Evolutionary conservation across 1,140 invertebrate genomes (phyloP).

Genomic region (Asbolus verrucosus): DNA sequence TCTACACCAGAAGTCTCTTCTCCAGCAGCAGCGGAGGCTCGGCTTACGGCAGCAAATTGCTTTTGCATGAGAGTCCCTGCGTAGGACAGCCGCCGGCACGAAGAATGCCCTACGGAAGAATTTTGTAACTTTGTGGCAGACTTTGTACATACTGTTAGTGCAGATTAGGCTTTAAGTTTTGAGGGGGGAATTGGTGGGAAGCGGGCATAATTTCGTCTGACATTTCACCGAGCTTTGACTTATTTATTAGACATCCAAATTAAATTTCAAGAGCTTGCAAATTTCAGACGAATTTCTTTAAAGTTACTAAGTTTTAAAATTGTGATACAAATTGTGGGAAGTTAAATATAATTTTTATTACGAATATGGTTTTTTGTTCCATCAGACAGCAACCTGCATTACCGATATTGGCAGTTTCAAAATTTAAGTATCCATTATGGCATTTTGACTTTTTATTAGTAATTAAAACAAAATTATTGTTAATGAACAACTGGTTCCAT

Average conservation of each 20-base stretch:
- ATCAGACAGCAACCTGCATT: no score
- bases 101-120: constrained; percentile 61
- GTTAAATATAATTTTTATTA: no score
- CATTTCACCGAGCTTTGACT: no score
- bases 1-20: constrained; percentile 62
- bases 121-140: constrained; percentile 45
- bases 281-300: constrained; percentile 10
- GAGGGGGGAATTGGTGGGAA: constrained; percentile 17
- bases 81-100: constrained; percentile 56
- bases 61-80: constrained; percentile 62
- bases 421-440: no score
- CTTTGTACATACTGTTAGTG: no score
- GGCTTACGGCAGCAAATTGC: constrained; percentile 60
- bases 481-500: background rate
- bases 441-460: no score
- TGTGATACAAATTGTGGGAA: no score
- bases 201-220: constrained; percentile 11
- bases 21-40: constrained; percentile 61
- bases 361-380: no score
- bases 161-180: no score
- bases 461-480: background rate
- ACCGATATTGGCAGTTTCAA: no score
- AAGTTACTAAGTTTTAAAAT: no score
- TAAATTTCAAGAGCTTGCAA: background rate
- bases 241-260: no score